phyloP scores from a whole-genome alignment of 1,140 invertebrate species.

The Reticulitermes speratus region DNA sequence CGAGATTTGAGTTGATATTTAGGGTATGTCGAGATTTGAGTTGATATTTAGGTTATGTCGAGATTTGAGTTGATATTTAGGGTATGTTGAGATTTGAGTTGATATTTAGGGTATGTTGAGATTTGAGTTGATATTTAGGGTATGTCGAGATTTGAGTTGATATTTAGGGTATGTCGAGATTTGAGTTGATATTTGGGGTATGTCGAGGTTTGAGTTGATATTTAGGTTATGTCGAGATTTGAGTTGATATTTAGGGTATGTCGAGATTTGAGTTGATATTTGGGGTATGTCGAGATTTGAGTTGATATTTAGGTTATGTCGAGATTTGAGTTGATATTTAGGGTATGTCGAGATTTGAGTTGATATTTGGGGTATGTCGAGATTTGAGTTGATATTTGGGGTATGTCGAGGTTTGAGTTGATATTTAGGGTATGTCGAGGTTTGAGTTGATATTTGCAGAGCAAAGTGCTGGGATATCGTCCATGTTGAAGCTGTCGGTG shows the following conservation, averaged over 20 bases:
- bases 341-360: conserved; percentile 17
- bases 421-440: conserved; percentile 21
- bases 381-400: neutral
- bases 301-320: conserved; percentile 24
- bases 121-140: conserved; percentile 16
- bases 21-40: conserved; percentile 19
- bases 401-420: conserved; percentile 9
- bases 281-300: conserved; percentile 18
- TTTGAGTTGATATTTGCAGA: neutral
- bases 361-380: conserved; percentile 24
- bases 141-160: conserved; percentile 7
- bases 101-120: conserved; percentile 23
- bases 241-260: conserved; percentile 23
- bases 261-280: neutral
- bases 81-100: conserved; percentile 18
- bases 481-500: no score
- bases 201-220: neutral
- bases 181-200: conserved; percentile 15
- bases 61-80: neutral
- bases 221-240: conserved; percentile 23
- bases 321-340: neutral
- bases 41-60: conserved; percentile 26
- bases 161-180: conserved; percentile 24
- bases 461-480: no score
- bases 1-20: neutral